A percentile compares a stretch with the other conserved stretches of the same genome.
These are phyloP conservation scores for Apamea epomidion DNA, from an alignment of 2,888 invertebrate species.

Conservation along the genomic window DNA sequence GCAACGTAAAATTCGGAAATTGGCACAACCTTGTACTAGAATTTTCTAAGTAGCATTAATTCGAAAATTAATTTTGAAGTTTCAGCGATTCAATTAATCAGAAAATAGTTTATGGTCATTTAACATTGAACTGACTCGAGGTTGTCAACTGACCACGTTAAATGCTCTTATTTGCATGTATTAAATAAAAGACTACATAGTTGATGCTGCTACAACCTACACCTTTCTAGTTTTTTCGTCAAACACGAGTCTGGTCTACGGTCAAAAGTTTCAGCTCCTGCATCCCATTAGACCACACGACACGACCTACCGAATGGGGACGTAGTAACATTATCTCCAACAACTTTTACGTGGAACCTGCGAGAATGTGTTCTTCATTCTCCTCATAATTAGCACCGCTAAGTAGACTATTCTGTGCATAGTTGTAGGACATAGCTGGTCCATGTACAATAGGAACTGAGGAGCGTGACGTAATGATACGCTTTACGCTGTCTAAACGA, in stretches of 20 bases:
- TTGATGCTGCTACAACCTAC: background rate
- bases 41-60: slow-evolving; percentile 30
- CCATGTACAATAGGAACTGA: slow-evolving; percentile 10
- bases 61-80: background rate
- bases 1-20: slow-evolving; percentile 36
- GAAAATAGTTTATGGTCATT: slow-evolving; percentile 29
- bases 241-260: background rate
- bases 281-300: background rate
- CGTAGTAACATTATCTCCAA: slow-evolving; percentile 1
- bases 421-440: slow-evolving; percentile 2
- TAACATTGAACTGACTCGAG: slow-evolving; percentile 9
- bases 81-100: background rate
- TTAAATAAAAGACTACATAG: background rate
- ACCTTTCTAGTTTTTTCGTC: background rate
- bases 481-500: slow-evolving; percentile 23
- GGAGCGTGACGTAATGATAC: slow-evolving; percentile 35
- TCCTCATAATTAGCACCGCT: background rate
- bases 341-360: background rate
- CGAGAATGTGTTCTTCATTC: background rate
- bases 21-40: slow-evolving; percentile 46
- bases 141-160: background rate
- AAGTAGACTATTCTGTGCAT: background rate
- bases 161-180: slow-evolving; percentile 1
- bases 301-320: slow-evolving; percentile 2
- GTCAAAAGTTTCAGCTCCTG: background rate